phyloP scores from a whole-genome alignment of 1,140 invertebrate species.

The Andrena cerasifolii region DNA sequence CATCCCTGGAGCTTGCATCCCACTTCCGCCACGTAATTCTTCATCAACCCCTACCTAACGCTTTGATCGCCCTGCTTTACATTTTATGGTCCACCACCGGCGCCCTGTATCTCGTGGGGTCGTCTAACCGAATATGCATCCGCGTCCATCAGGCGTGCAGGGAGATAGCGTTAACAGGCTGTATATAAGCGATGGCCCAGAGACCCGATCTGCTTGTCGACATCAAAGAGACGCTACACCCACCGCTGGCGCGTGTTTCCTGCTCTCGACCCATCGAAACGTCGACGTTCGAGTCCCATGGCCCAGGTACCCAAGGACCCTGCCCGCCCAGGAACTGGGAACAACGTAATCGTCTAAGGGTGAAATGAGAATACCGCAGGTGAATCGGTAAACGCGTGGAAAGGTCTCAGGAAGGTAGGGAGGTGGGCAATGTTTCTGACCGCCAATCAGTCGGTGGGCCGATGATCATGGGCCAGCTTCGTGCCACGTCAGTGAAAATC shows the following conservation, averaged over 20 bases:
- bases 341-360: neutral
- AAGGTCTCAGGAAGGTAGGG: slow-evolving; percentile 1
- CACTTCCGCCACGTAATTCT: too few relatives aligned
- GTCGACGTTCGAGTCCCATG: slow-evolving; percentile 8
- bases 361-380: neutral
- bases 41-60: neutral
- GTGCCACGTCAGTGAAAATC: slow-evolving; percentile 63
- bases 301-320: too few relatives aligned
- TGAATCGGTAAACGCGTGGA: slow-evolving; percentile 16
- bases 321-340: neutral
- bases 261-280: slow-evolving; percentile 7
- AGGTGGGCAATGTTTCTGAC: slow-evolving; percentile 63
- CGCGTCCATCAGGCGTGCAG: slow-evolving; percentile 32
- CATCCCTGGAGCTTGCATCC: too few relatives aligned
- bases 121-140: slow-evolving; percentile 45
- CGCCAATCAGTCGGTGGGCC: slow-evolving; percentile 62
- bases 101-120: slow-evolving; percentile 14
- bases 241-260: slow-evolving; percentile 30
- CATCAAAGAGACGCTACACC: slow-evolving; percentile 58
- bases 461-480: slow-evolving; percentile 57
- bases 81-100: slow-evolving; percentile 27
- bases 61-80: slow-evolving; percentile 25
- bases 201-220: slow-evolving; percentile 43
- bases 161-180: slow-evolving; percentile 64
- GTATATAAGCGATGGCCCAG: slow-evolving; percentile 62